Evolutionary conservation across 1,140 invertebrate species (phyloP).

Genomic region (Contarinia nasturtii): DNA sequence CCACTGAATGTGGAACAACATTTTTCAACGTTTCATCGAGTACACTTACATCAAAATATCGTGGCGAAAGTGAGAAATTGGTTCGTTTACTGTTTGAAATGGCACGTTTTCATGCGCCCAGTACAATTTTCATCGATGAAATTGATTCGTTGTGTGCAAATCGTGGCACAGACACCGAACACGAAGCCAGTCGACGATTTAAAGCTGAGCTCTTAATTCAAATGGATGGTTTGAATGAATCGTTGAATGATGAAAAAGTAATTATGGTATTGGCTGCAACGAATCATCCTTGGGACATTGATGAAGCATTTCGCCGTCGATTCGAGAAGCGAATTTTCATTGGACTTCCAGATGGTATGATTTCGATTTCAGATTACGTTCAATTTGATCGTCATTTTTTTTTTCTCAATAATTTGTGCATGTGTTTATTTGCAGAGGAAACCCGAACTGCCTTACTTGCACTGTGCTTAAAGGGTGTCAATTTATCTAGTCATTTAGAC

Average conservation of each 20-base stretch:
- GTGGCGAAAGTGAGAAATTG: slow-evolving; percentile 97
- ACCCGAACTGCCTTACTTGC: slow-evolving; percentile 74
- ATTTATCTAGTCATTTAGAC: slow-evolving; percentile 59
- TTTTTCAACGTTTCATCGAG: slow-evolving; percentile 99
- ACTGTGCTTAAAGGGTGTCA: slow-evolving; percentile 83
- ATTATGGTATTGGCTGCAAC: slow-evolving; percentile 98
- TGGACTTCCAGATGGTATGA: slow-evolving; percentile 71
- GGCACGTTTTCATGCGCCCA: slow-evolving; percentile 96
- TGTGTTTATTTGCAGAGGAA: slow-evolving; percentile 28
- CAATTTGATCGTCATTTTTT: too few relatives aligned
- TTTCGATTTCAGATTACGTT: too few relatives aligned
- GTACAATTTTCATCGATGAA: slow-evolving; percentile 99
- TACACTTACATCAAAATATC: slow-evolving; percentile 92
- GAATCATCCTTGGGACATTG: slow-evolving; percentile 99
- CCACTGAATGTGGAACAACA: slow-evolving; percentile 95
- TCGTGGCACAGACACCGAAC: slow-evolving; percentile 88
- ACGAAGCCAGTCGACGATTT: slow-evolving; percentile 96
- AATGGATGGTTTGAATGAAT: slow-evolving; percentile 77
- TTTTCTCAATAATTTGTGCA: too few relatives aligned
- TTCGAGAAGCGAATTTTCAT: slow-evolving; percentile 99
- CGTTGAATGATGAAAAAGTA: slow-evolving; percentile 41
- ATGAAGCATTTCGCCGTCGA: slow-evolving; percentile 86
- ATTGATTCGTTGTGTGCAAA: slow-evolving; percentile 95
- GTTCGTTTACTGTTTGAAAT: slow-evolving; percentile 96
- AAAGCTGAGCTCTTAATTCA: slow-evolving; percentile 97